Evolutionary conservation across 2,797 vertebrate species (phyloP).

Genomic region (Otolemur crassicaudatus): DNA sequence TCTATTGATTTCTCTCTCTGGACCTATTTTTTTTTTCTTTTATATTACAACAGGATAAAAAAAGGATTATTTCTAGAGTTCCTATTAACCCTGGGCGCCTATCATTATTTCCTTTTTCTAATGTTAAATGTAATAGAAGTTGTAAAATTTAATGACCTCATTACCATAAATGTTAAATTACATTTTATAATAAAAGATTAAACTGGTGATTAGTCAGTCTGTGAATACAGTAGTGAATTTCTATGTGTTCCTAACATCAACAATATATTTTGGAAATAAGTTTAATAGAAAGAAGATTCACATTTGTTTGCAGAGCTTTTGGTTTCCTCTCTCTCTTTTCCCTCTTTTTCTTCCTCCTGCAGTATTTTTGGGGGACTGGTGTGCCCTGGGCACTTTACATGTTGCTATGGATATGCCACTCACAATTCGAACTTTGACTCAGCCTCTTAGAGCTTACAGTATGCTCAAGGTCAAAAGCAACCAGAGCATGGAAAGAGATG

Average conservation of each 20-base stretch:
- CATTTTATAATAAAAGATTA: conserved; percentile 42
- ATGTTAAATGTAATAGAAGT: conserved; percentile 12
- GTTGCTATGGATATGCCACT: not conserved
- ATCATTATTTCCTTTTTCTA: conserved; percentile 17
- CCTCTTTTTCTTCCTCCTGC: not conserved
- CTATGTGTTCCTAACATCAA: not conserved
- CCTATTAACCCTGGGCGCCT: not conserved
- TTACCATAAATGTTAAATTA: conserved; percentile 41
- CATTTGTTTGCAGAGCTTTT: not conserved
- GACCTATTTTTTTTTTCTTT: not conserved
- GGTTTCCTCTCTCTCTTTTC: not conserved
- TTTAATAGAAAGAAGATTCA: not conserved
- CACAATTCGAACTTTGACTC: not conserved
- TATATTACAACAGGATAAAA: not conserved
- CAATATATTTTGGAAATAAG: not conserved
- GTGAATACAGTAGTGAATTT: not conserved
- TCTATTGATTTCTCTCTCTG: not conserved
- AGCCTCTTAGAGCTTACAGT: not conserved
- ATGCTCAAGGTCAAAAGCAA: not conserved
- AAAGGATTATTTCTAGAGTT: not conserved
- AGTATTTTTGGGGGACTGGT: not conserved
- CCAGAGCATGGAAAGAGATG: not conserved
- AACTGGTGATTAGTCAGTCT: not conserved
- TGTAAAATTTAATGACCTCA: conserved; percentile 53
- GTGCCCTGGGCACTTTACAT: not conserved